Evolutionary conservation across 1,140 invertebrate species (phyloP).

Genomic region (Scaptomyza hsui): DNA sequence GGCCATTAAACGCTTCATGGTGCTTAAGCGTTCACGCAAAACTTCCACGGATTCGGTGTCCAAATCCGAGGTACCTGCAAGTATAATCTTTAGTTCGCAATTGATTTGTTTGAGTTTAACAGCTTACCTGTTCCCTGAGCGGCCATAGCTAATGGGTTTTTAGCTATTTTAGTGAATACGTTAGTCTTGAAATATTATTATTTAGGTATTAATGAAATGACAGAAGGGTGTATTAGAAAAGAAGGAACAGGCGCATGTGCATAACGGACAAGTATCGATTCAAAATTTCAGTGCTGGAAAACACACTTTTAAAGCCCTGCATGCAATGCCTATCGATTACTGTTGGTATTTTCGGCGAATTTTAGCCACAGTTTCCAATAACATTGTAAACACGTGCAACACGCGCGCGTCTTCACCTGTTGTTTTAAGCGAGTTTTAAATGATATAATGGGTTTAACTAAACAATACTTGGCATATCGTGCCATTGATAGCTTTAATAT

Average conservation of each 20-base stretch:
- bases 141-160: slow-evolving; percentile 14
- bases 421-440: slow-evolving; percentile 31
- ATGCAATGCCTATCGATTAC: slow-evolving; percentile 22
- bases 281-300: slow-evolving; percentile 11
- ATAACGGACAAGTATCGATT: slow-evolving; percentile 35
- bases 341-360: slow-evolving; percentile 19
- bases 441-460: slow-evolving; percentile 94
- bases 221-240: slow-evolving; percentile 43
- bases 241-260: slow-evolving; percentile 53
- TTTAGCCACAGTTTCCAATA: slow-evolving; percentile 35
- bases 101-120: neutral
- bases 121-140: slow-evolving; percentile 25
- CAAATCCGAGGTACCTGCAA: slow-evolving; percentile 85
- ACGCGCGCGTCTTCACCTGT: slow-evolving; percentile 26
- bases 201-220: slow-evolving; percentile 29
- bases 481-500: slow-evolving; percentile 93
- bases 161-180: neutral
- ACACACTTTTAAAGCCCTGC: too few species aligned
- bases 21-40: slow-evolving; percentile 88
- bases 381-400: slow-evolving; percentile 66
- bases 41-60: slow-evolving; percentile 90
- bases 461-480: slow-evolving; percentile 96
- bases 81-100: neutral
- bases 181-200: slow-evolving; percentile 28
- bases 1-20: slow-evolving; percentile 92